A percentile compares a stretch with the other conserved stretches of the same genome.
Evolutionary conservation across 1,140 invertebrate species (phyloP).

Genomic region (Meloidogyne exigua): DNA sequence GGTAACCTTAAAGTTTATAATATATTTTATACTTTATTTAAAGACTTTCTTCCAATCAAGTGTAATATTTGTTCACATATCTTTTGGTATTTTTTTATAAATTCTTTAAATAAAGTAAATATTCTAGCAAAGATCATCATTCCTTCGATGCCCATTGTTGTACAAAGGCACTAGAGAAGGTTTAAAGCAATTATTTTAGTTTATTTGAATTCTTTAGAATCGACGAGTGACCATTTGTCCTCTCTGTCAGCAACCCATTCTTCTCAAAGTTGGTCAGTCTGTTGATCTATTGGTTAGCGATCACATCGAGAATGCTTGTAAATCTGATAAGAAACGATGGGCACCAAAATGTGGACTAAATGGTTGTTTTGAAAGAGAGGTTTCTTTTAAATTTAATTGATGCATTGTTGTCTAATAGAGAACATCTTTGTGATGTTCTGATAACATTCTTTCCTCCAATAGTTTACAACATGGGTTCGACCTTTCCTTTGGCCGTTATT

Average conservation of each 20-base stretch:
- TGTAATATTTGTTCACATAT: slow-evolving; percentile 25
- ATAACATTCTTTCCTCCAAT: no score
- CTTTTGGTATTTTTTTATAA: slow-evolving; percentile 7
- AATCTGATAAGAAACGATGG: slow-evolving; percentile 7
- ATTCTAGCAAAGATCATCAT: slow-evolving; percentile 14
- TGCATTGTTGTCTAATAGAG: no score
- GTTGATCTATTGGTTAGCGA: slow-evolving; percentile 17
- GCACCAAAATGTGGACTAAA: slow-evolving; percentile 17
- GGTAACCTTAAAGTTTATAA: not conserved
- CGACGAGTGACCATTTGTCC: slow-evolving; percentile 4
- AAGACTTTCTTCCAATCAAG: slow-evolving; percentile 16
- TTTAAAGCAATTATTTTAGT: not conserved
- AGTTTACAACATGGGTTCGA: no score
- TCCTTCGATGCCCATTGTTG: slow-evolving; percentile 11
- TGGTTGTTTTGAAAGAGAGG: slow-evolving; percentile 17
- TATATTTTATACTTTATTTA: not conserved
- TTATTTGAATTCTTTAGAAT: not conserved
- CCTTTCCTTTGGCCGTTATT: no score
- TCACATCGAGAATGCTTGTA: slow-evolving; percentile 22
- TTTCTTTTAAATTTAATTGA: not conserved
- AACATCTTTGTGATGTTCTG: no score
- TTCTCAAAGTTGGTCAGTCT: slow-evolving; percentile 1
- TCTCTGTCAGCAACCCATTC: slow-evolving; percentile 15
- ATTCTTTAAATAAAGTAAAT: not conserved
- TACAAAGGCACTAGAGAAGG: slow-evolving; percentile 17